A percentile compares a stretch with the other conserved stretches of the same genome.
Conservation (phyloP, 2,113 vertebrate species). For the Castor canadensis region DNA sequence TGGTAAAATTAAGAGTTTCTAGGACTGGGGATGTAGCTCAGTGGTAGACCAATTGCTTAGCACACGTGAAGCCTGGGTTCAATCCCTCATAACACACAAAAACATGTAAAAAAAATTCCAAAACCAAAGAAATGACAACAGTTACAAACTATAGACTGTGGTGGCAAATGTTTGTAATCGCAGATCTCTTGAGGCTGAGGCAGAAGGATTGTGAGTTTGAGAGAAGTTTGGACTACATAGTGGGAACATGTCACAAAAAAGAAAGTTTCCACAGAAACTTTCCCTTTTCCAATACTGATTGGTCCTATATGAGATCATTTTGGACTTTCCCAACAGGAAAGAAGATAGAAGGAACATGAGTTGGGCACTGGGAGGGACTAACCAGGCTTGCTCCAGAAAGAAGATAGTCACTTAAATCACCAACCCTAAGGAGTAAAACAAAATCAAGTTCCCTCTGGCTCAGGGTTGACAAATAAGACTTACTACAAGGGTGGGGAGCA, state of each 20-base stretch:
- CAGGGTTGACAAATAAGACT: background rate
- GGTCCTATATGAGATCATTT: background rate
- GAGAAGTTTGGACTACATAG: background rate
- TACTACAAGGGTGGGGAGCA: background rate
- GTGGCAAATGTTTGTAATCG: background rate
- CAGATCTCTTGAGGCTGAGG: background rate
- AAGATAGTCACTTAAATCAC: background rate
- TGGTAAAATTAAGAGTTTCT: conserved; percentile 20
- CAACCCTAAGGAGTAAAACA: background rate
- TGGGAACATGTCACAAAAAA: background rate
- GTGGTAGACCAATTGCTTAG: background rate
- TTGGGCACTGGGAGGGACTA: background rate
- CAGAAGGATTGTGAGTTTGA: background rate
- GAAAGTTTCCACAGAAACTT: background rate
- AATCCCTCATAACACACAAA: background rate
- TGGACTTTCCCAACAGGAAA: background rate
- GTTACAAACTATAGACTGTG: too few species aligned
- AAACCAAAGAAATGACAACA: too few species aligned
- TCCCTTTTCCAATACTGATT: background rate
- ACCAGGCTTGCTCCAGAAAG: background rate
- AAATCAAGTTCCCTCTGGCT: background rate
- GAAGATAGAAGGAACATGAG: background rate
- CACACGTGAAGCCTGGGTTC: background rate
- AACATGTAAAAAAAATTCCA: background rate
- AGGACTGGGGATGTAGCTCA: background rate